Percentiles rank a stretch among this genome's conserved stretches.
Evolutionary conservation across 2,113 vertebrate species (phyloP).

Genomic region (Elephantulus edwardii): DNA sequence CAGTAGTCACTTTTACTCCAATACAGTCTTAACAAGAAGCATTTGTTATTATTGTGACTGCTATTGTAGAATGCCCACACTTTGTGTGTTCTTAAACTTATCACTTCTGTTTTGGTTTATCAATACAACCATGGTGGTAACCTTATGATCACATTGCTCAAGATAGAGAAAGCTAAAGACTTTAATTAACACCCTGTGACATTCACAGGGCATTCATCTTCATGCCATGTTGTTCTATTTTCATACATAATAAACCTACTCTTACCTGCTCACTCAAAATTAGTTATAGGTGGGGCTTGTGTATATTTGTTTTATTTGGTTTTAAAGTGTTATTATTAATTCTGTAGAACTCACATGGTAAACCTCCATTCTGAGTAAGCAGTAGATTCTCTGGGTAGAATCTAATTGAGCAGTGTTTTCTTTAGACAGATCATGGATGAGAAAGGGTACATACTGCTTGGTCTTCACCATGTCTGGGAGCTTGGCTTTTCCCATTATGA

Average conservation of each 20-base stretch:
- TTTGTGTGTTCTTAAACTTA: slow-evolving; percentile 51
- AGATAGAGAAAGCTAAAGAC: neutral
- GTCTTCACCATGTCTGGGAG: neutral
- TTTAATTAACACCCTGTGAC: neutral
- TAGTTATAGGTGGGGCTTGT: too few species aligned
- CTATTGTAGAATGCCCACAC: neutral
- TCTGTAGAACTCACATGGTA: neutral
- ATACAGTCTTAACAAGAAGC: slow-evolving; percentile 22
- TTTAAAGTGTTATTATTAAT: neutral
- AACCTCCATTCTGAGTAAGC: accelerated
- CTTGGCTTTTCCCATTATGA: neutral
- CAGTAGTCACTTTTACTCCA: slow-evolving; percentile 62
- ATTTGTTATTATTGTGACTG: slow-evolving; percentile 40
- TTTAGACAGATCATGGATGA: neutral
- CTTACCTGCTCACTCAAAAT: neutral
- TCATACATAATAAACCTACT: neutral
- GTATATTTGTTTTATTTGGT: neutral
- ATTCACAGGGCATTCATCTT: neutral
- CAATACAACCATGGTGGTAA: neutral
- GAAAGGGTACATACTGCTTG: neutral
- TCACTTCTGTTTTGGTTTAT: neutral
- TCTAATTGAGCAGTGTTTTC: neutral
- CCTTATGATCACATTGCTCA: neutral
- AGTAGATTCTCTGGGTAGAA: neutral
- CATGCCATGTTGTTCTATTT: accelerated